phyloP scores from a whole-genome alignment of 2,888 invertebrate species.

The Ormyrus pomaceus region DNA sequence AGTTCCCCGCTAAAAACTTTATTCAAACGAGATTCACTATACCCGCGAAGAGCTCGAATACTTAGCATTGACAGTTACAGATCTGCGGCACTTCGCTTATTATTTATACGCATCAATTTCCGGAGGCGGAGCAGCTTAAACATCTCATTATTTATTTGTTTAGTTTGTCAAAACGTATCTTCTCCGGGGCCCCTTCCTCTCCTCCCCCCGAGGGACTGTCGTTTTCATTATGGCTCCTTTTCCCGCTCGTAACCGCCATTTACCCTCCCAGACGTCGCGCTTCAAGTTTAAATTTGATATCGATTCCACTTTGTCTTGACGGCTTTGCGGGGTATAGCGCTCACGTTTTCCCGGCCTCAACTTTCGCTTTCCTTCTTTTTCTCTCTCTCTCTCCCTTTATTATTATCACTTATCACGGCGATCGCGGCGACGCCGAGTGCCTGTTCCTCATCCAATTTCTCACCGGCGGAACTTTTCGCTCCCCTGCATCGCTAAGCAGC shows the following conservation, averaged over 20 bases:
- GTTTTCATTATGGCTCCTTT: slow-evolving; percentile 32
- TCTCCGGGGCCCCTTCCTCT: not conserved
- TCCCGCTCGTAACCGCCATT: not conserved
- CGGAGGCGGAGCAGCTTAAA: not conserved
- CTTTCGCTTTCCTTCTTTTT: not conserved
- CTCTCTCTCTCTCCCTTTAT: slow-evolving; percentile 1
- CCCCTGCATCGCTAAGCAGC: not conserved
- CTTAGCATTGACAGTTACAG: not conserved
- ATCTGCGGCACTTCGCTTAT: not conserved
- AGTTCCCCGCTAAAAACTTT: too few relatives aligned
- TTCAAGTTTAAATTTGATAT: slow-evolving; percentile 45
- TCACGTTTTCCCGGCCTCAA: not conserved
- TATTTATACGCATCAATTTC: slow-evolving; percentile 8
- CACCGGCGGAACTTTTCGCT: not conserved
- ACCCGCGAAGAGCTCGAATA: not conserved
- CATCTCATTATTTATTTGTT: slow-evolving; percentile 41
- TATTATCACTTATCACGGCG: slow-evolving; percentile 28
- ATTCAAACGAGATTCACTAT: not conserved
- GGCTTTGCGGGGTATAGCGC: not conserved
- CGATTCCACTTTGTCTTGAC: slow-evolving; percentile 40
- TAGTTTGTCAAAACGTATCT: slow-evolving; percentile 14
- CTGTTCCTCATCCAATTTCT: slow-evolving; percentile 26
- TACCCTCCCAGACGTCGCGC: not conserved
- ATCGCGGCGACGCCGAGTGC: slow-evolving; percentile 12
- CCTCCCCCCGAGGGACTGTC: slow-evolving; percentile 27